Evolutionary conservation across 2,888 invertebrate species (phyloP).

Genomic region (Agelastica alni): DNA sequence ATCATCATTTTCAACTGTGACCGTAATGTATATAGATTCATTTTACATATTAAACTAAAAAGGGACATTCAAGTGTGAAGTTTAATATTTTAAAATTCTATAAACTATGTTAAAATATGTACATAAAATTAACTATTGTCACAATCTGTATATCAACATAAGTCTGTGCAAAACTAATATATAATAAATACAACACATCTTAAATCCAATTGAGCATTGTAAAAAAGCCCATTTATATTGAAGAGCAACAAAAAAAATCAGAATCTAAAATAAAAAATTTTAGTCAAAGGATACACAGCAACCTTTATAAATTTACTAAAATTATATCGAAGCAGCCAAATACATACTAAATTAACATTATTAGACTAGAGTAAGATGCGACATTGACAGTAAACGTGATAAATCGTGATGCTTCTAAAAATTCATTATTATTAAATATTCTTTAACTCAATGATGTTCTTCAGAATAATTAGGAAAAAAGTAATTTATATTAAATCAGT

Average conservation of each 20-base stretch:
- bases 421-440: too few species aligned
- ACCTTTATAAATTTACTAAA: constrained; percentile 21
- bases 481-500: too few species aligned
- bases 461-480: too few species aligned
- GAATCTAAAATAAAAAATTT: constrained; percentile 13
- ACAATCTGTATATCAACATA: constrained; percentile 44
- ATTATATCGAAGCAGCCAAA: constrained; percentile 38
- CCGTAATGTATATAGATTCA: constrained; percentile 46
- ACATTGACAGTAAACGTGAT: constrained; percentile 21
- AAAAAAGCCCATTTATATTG: constrained; percentile 17
- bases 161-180: constrained; percentile 43
- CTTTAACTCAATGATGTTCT: too few species aligned
- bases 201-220: constrained; percentile 19
- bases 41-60: constrained; percentile 43
- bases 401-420: constrained; percentile 5
- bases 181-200: constrained; percentile 24
- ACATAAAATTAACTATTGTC: constrained; percentile 51
- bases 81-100: constrained; percentile 44
- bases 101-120: constrained; percentile 45
- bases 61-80: constrained; percentile 43
- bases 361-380: constrained; percentile 50
- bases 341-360: constrained; percentile 36
- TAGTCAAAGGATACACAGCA: constrained; percentile 20
- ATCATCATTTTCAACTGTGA: constrained; percentile 50
- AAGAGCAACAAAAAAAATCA: constrained; percentile 7